phyloP scores from a whole-genome alignment of 2,888 invertebrate species.

The Sminthurinus aureus region DNA sequence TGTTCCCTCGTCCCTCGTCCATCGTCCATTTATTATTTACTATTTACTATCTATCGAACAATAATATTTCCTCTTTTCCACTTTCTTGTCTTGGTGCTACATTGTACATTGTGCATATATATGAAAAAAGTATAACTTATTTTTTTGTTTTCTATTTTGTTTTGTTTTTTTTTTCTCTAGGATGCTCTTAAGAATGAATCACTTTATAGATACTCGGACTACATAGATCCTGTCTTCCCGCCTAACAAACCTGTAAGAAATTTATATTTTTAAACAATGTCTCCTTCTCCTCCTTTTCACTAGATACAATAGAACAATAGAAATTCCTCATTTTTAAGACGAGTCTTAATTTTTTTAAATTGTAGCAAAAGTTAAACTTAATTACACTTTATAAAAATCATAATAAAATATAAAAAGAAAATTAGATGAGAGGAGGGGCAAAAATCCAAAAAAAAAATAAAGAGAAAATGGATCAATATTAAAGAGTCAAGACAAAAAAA shows the following conservation, averaged over 20 bases:
- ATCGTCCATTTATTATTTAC: too few relatives aligned
- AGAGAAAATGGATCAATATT: not conserved
- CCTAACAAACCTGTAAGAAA: conserved; percentile 71
- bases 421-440: too few relatives aligned
- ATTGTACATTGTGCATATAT: too few relatives aligned
- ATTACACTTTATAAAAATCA: not conserved
- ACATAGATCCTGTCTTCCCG: conserved; percentile 79
- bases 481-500: not conserved
- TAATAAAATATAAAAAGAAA: not conserved
- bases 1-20: too few relatives aligned
- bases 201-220: conserved; percentile 69
- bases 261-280: not conserved
- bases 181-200: conserved; percentile 61
- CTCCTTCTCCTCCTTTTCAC: not conserved
- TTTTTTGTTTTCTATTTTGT: not conserved
- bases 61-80: too few relatives aligned
- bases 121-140: not conserved
- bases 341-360: too few relatives aligned
- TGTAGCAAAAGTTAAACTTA: not conserved
- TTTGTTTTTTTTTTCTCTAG: not conserved
- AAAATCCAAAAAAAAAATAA: not conserved
- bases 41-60: too few relatives aligned
- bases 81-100: too few relatives aligned
- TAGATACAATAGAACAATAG: not conserved
- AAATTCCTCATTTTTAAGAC: too few relatives aligned